These are phyloP conservation scores for Cryptocephalus primarius DNA, from an alignment of 2,888 invertebrate genomes.

Conservation along the genomic window DNA sequence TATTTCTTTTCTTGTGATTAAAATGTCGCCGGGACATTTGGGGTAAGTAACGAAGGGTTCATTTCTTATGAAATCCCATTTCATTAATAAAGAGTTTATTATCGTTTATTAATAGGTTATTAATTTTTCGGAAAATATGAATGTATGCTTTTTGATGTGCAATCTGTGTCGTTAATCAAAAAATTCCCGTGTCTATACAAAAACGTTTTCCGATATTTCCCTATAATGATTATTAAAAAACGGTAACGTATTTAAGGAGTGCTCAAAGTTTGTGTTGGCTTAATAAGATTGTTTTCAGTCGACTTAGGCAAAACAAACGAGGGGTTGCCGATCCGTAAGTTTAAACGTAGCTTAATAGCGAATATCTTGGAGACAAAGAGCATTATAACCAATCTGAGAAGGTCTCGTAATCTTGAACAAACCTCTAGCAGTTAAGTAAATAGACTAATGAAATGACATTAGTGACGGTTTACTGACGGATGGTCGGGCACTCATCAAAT, in stretches of 20 bases:
- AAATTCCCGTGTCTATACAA: no score
- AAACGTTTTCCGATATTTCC: no score
- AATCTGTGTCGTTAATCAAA: no score
- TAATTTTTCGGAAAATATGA: no score
- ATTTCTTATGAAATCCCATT: no score
- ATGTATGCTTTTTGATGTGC: no score
- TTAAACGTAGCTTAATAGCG: conserved; percentile 22
- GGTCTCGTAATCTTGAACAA: conserved; percentile 25
- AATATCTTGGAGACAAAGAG: conserved; percentile 26
- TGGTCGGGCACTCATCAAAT: conserved; percentile 20
- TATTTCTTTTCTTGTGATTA: no score
- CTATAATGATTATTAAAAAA: no score
- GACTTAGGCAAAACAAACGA: conserved; percentile 28
- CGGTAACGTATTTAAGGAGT: conserved; percentile 2
- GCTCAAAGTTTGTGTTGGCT: conserved; percentile 19
- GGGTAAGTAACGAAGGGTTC: no score
- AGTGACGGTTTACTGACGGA: conserved; percentile 18
- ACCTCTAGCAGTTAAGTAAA: conserved; percentile 26
- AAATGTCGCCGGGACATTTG: no score
- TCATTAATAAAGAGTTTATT: no score
- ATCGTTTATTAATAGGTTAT: no score
- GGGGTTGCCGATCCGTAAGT: conserved; percentile 25
- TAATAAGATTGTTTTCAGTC: conserved; percentile 30
- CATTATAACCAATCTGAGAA: conserved; percentile 17
- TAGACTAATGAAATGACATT: conserved; percentile 26